These are phyloP conservation scores for Chromobotia macracanthus DNA, from an alignment of 2,797 vertebrate species.

Conservation along the genomic window DNA sequence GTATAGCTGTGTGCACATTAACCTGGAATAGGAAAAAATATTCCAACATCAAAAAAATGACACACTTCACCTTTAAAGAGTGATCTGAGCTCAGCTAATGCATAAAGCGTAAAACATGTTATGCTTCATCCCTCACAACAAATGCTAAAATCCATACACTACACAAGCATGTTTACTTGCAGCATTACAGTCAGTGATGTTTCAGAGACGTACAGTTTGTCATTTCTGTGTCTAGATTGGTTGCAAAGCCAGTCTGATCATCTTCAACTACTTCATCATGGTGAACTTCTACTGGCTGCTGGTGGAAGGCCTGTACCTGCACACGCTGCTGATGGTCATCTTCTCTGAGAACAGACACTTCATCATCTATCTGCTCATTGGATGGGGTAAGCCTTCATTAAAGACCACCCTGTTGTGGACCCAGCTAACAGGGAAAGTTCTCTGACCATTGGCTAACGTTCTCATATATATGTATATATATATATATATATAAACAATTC, in stretches of 20 bases:
- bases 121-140: background rate
- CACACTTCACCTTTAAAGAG: conserved; percentile 14
- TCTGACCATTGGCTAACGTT: too few species aligned
- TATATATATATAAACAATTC: too few species aligned
- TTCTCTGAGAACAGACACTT: conserved; percentile 81
- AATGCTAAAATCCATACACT: background rate
- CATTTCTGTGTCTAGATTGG: conserved; percentile 78
- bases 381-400: conserved; percentile 80
- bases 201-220: background rate
- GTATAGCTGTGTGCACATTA: conserved; percentile 3
- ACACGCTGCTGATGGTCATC: conserved; percentile 86
- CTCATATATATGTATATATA: too few species aligned
- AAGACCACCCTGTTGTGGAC: background rate
- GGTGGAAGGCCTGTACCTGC: conserved; percentile 91
- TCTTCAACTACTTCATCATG: conserved; percentile 91
- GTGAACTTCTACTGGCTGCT: conserved; percentile 97
- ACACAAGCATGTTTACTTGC: background rate
- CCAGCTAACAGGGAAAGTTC: too few species aligned
- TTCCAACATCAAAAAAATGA: conserved; percentile 18
- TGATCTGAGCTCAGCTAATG: conserved; percentile 25
- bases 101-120: conserved; percentile 9
- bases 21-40: conserved; percentile 3
- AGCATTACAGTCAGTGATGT: background rate
- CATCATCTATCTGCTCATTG: conserved; percentile 81
- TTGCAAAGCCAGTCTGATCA: conserved; percentile 86